Conservation (phyloP, 2,113 vertebrate genomes). For the Nipponia nippon region DNA sequence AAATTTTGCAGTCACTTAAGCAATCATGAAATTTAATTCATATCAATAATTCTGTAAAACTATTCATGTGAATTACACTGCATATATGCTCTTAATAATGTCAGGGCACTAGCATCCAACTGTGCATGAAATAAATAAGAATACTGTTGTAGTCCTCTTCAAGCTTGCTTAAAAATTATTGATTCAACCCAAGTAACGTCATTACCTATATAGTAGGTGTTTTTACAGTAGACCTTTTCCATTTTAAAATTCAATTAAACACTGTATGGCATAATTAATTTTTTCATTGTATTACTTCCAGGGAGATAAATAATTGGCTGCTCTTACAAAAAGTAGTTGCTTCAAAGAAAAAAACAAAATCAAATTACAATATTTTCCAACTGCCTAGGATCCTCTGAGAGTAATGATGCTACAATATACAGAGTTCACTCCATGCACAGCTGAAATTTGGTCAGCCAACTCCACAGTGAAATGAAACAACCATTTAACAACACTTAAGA, state of each 20-base stretch:
- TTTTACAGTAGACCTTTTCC: not conserved
- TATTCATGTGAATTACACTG: not conserved
- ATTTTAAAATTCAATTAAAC: constrained; percentile 7
- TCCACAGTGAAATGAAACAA: not conserved
- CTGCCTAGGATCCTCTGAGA: not conserved
- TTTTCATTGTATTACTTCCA: not conserved
- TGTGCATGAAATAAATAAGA: not conserved
- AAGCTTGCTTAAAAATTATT: not conserved
- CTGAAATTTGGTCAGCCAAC: not conserved
- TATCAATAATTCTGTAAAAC: not conserved
- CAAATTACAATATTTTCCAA: not conserved
- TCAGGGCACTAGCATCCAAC: not conserved
- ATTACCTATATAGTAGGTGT: not conserved
- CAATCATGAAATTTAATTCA: not conserved
- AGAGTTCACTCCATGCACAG: not conserved
- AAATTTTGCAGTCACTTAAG: not conserved
- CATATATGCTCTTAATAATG: not conserved
- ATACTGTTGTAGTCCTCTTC: not conserved
- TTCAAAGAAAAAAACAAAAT: not conserved
- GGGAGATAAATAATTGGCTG: not conserved
- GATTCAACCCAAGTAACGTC: not conserved
- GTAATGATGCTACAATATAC: not conserved
- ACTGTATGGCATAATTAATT: not conserved
- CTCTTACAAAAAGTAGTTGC: not conserved
- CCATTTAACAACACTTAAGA: not conserved